Base-by-base conservation (phyloP, 2,797 vertebrate species). In the Emys orbicularis region DNA sequence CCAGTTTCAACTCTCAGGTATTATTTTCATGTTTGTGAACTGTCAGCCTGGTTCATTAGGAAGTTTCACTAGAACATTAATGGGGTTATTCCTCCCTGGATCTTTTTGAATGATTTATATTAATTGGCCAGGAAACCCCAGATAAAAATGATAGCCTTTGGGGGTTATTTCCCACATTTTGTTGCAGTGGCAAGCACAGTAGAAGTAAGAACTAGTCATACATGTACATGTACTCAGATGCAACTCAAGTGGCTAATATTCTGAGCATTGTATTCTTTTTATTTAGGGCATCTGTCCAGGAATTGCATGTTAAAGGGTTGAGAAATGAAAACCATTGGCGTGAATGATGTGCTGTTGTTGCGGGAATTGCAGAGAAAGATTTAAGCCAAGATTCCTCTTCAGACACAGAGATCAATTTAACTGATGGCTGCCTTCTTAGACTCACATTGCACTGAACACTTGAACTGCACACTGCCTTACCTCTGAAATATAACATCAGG, bases 341-440 rank as follows among this genome's bases (percentile, higher is more conserved):
- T 90, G 92, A 97, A 89, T 85, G 92, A 94, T 96, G 96, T 86
- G 92, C 83, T 97, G 95, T 97, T 97, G 92, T 92, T 92, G 74
- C 96, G 95, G 96, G 96, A 96, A 85, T 82, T 0, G 0, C 25
- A 29, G 87, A 79, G 54, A 41, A 84, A 94, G 80, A 68, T 90
- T 97, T 93, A 89, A 87, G 96, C 92, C 96, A 97, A 97, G 93
- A 91, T 92, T 95, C 94, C 83, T 90, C 23, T 84, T 94, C 90
- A 95, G 93, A 96, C 91, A 84, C 0, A 89, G 76, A 94, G 95
- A 97, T 97, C 95, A 95, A 80, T 96, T 96, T 95, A 92, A 92
- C 76, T 85, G 95, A 96, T 96, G 94, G 89, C 85, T 97, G 77
- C 94, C 94, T 95, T 89, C 88, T 95, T 93, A 95, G 94, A 95